phyloP scores from a whole-genome alignment of 1,140 invertebrate genomes.

The Sitobion miscanthi region DNA sequence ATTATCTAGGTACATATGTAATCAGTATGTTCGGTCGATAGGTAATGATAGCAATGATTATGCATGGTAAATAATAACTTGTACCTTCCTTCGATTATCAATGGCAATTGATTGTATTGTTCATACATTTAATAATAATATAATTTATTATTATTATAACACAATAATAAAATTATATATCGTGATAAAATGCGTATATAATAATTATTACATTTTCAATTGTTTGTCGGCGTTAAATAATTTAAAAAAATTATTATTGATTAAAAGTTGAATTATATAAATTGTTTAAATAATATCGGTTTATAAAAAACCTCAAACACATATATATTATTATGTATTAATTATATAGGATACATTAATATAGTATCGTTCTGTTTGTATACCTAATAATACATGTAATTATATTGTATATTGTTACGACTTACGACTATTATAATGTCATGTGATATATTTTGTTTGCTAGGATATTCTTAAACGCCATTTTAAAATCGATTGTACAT shows the following conservation, averaged over 20 bases:
- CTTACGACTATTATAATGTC: neutral
- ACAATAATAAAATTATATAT: neutral
- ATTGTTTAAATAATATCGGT: neutral
- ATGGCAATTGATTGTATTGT: neutral
- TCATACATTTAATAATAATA: neutral
- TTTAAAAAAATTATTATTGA: neutral
- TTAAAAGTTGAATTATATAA: neutral
- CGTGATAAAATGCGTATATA: neutral
- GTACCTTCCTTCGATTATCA: neutral
- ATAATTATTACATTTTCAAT: neutral
- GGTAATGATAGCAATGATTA: neutral
- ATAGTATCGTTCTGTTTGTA: neutral
- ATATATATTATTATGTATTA: neutral
- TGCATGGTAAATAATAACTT: neutral
- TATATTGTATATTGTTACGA: neutral
- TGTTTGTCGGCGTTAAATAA: neutral
- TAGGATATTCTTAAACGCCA: neutral
- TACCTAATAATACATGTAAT: neutral
- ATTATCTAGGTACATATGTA: neutral
- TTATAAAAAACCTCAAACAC: neutral
- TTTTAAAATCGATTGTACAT: constrained; percentile 6
- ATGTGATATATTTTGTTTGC: neutral
- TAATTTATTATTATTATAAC: neutral
- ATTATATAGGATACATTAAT: neutral
- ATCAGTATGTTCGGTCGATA: neutral